Evolutionary conservation across 2,888 invertebrate species (phyloP).

Genomic region (Odontocolon sp.): DNA sequence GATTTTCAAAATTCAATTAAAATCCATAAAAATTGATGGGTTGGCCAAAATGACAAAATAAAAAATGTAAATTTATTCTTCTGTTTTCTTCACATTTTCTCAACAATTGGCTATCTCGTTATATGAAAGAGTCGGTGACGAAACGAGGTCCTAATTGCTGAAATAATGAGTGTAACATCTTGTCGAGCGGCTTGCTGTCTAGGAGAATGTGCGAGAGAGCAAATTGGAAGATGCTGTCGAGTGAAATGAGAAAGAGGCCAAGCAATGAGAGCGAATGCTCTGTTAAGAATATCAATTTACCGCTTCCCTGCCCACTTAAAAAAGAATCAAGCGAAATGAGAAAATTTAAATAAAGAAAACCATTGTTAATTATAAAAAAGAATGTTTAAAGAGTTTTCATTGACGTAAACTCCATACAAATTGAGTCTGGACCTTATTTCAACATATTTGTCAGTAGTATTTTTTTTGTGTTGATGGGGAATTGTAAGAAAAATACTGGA

Average conservation of each 20-base stretch:
- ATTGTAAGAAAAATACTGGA: too few relatives aligned
- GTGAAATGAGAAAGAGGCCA: conserved; percentile 47
- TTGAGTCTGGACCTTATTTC: too few relatives aligned
- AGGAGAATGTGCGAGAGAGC: conserved; percentile 38
- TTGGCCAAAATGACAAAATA: too few relatives aligned
- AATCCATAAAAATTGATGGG: too few relatives aligned
- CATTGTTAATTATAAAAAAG: too few relatives aligned
- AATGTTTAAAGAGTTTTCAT: too few relatives aligned
- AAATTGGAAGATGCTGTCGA: background rate
- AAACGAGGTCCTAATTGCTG: conserved; percentile 64
- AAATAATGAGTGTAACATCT: conserved; percentile 62
- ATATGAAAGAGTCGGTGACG: conserved; percentile 39
- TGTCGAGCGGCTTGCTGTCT: conserved; percentile 39
- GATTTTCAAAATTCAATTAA: too few relatives aligned
- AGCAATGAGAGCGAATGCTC: conserved; percentile 26
- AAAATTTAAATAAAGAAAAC: too few relatives aligned
- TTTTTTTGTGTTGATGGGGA: too few relatives aligned
- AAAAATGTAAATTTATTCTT: too few relatives aligned
- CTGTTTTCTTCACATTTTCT: conserved; percentile 29
- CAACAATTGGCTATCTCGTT: conserved; percentile 28
- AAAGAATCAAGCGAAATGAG: background rate
- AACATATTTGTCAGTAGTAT: too few relatives aligned
- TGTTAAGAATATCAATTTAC: background rate
- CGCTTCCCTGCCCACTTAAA: background rate
- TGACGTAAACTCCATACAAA: too few relatives aligned